These are phyloP conservation scores for Ibidorhyncha struthersii DNA, from an alignment of 2,113 vertebrate genomes.

Conservation along the genomic window DNA sequence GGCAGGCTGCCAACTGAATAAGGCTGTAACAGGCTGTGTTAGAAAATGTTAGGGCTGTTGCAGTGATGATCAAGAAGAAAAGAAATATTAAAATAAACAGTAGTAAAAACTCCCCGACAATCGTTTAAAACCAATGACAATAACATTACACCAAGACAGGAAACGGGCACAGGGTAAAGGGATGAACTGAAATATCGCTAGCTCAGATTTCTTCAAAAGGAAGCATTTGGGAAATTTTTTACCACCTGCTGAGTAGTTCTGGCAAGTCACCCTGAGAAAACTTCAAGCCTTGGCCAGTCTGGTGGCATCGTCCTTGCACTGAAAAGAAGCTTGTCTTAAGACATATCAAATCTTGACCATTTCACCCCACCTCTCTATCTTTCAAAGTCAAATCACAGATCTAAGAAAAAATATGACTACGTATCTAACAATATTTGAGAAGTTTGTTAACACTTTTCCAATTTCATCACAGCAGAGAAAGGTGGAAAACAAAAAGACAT, in stretches of 20 bases:
- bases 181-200: not conserved
- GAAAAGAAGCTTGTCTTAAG: not conserved
- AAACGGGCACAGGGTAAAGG: not conserved
- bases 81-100: not conserved
- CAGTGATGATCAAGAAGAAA: not conserved
- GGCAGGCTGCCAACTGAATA: not conserved
- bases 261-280: not conserved
- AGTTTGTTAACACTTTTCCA: not conserved
- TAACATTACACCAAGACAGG: not conserved
- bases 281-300: not conserved
- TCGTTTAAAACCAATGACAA: not conserved
- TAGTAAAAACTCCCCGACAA: accelerated
- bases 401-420: not conserved
- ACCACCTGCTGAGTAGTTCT: not conserved
- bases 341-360: not conserved
- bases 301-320: not conserved
- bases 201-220: not conserved
- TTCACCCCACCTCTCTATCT: not conserved
- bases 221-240: not conserved
- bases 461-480: not conserved
- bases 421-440: not conserved
- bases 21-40: not conserved
- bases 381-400: not conserved
- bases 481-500: not conserved
- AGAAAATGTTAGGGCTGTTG: not conserved